Evolutionary conservation across 2,888 invertebrate species (phyloP), one percentile per base, ranked within the genome.

Genomic region (Pilophorus perplexus): DNA sequence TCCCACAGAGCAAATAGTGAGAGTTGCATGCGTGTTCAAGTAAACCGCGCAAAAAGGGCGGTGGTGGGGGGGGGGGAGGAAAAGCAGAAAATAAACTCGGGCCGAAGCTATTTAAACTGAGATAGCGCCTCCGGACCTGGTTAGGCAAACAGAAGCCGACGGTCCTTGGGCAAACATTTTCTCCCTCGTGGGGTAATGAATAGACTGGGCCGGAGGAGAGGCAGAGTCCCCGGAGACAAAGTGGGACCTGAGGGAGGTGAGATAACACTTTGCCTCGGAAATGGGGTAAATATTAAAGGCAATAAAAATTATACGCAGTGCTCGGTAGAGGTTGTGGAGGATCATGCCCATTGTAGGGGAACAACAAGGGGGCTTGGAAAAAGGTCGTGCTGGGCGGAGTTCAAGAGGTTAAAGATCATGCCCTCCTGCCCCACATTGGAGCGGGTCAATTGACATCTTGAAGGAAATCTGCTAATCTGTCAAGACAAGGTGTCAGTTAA

Each of bases 251-350:
- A 42, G 8, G 40, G 59, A 42, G 42, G 28, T 25, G 42, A 59
- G 59, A 59, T 59, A 59, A 59, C 59, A 59, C 23, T 27, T 14
- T n/a, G n/a, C n/a, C n/a, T n/a, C n/a, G 25, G 25, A 25, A 59
- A 59, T 42, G 44, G 59, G 42, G 59, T 42, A 59, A 59, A 59
- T 59, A 59, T 59, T 40, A 55, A 37, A 42, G 59, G 42, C 59
- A 42, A 59, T 59, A 59, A 59, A 55, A 59, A 42, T 59, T 59
- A 59, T 42, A 40, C 52, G 14, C 27, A 4, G 5, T n/a, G n/a
- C n/a, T n/a, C n/a, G n/a, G n/a, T n/a, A n/a, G n/a, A n/a, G n/a
- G n/a, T n/a, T n/a, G n/a, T n/a, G n/a, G n/a, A n/a, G n/a, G n/a
- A n/a, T n/a, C n/a, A n/a, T n/a, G n/a, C n/a, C n/a, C n/a, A n/a